These are phyloP conservation scores for Onychomys arenicola DNA, from an alignment of 2,797 vertebrate genomes.

Conservation along the genomic window DNA sequence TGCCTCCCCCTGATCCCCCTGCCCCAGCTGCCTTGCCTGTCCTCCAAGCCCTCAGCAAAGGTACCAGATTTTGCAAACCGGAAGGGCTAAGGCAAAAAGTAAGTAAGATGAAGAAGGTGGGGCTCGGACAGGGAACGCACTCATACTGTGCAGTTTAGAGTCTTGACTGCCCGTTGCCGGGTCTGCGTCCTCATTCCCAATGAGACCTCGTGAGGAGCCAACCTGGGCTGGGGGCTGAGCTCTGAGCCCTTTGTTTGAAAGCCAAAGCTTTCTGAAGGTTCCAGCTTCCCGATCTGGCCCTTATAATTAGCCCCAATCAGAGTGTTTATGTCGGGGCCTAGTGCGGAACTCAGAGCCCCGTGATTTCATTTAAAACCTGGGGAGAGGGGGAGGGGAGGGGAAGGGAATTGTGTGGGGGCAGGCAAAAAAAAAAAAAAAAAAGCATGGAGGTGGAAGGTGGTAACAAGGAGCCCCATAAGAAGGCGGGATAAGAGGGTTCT, in stretches of 20 bases:
- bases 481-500: not conserved
- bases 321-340: slow-evolving; percentile 80
- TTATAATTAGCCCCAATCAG: slow-evolving; percentile 83
- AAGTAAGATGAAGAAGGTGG: slow-evolving; percentile 9
- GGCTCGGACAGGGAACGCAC: not conserved
- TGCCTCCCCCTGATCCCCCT: not conserved
- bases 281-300: slow-evolving; percentile 77
- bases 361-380: slow-evolving; percentile 77
- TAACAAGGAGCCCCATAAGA: not conserved
- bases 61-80: slow-evolving; percentile 6
- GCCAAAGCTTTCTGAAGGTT: slow-evolving; percentile 78
- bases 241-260: slow-evolving; percentile 78
- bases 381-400: not conserved
- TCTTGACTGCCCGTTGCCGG: not conserved
- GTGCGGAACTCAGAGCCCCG: slow-evolving; percentile 72
- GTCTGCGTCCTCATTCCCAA: slow-evolving; percentile 22
- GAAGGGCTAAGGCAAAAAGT: not conserved
- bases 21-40: slow-evolving; percentile 4
- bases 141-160: not conserved
- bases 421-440: not conserved
- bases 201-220: slow-evolving; percentile 57
- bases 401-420: slow-evolving; percentile 30
- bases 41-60: not conserved
- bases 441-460: not conserved
- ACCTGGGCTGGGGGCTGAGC: slow-evolving; percentile 66